Evolutionary conservation across 2,797 vertebrate genomes (phyloP).

Genomic region (Podargus strigoides): DNA sequence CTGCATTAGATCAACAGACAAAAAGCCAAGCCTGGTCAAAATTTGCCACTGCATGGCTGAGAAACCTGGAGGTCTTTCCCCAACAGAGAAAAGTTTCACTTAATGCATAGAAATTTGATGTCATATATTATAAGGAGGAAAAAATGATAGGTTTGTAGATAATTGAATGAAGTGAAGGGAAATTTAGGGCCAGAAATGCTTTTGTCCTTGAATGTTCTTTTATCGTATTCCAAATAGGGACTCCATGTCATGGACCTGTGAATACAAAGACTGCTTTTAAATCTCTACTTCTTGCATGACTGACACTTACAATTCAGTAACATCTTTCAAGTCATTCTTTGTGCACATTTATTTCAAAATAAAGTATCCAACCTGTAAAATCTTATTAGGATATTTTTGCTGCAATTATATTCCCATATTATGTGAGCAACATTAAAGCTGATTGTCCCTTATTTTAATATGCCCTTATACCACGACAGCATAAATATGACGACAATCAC

Average conservation of each 20-base stretch:
- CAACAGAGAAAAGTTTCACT: not conserved
- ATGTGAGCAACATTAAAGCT: not conserved
- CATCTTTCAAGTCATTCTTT: slow-evolving; percentile 37
- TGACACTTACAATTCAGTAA: slow-evolving; percentile 26
- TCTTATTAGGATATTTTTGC: slow-evolving; percentile 1
- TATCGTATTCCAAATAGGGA: not conserved
- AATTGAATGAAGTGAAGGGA: slow-evolving; percentile 43
- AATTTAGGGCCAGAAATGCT: slow-evolving; percentile 3
- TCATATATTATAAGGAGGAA: not conserved
- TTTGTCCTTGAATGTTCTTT: slow-evolving; percentile 60
- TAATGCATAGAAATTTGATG: not conserved
- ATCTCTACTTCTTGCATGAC: slow-evolving; percentile 57
- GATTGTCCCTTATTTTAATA: not conserved
- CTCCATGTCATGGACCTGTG: slow-evolving; percentile 47
- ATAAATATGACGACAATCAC: not conserved
- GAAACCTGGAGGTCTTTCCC: not conserved
- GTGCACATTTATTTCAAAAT: slow-evolving; percentile 37
- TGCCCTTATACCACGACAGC: not conserved
- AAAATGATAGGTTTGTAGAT: slow-evolving; percentile 4
- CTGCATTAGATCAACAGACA: not conserved
- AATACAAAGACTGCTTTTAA: slow-evolving; percentile 55
- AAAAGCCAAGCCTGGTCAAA: not conserved
- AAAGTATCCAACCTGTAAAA: slow-evolving; percentile 11
- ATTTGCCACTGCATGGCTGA: not conserved
- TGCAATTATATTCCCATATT: not conserved